Percentiles rank a stretch among this genome's conserved stretches.
Evolutionary conservation across 2,888 invertebrate genomes (phyloP).

Genomic region (Eupithecia inturbata): DNA sequence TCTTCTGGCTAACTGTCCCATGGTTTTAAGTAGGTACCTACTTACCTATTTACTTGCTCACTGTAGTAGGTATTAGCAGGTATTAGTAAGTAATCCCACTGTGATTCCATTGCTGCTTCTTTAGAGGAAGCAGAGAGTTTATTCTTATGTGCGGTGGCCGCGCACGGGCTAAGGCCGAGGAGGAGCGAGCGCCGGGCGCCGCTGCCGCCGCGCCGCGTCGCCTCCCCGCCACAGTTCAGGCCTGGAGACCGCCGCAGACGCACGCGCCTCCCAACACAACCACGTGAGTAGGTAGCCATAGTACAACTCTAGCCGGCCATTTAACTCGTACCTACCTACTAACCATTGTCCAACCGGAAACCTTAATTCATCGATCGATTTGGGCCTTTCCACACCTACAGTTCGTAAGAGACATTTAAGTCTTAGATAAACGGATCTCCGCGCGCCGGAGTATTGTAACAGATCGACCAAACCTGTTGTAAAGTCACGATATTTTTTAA

Average conservation of each 20-base stretch:
- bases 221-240: slow-evolving; percentile 35
- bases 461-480: slow-evolving; percentile 30
- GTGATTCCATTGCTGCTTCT: too few relatives aligned
- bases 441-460: slow-evolving; percentile 24
- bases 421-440: neutral
- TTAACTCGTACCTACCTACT: neutral
- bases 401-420: neutral
- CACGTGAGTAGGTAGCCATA: neutral
- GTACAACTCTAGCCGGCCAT: neutral
- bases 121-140: too few relatives aligned
- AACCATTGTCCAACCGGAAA: slow-evolving; percentile 54
- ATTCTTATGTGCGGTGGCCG: too few relatives aligned
- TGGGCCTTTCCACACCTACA: slow-evolving; percentile 13
- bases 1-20: too few relatives aligned
- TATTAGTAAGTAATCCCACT: too few relatives aligned
- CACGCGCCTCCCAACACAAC: slow-evolving; percentile 23
- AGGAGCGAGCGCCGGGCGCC: neutral
- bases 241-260: slow-evolving; percentile 34
- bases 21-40: too few relatives aligned
- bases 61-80: too few relatives aligned
- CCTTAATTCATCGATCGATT: slow-evolving; percentile 46
- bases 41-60: too few relatives aligned
- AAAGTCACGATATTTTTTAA: slow-evolving; percentile 22
- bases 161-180: too few relatives aligned
- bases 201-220: too few relatives aligned